A percentile compares a stretch with the other conserved stretches of the same genome.
Conservation (phyloP, 2,888 invertebrate genomes). For the Mongoloraphidia duomilia region DNA sequence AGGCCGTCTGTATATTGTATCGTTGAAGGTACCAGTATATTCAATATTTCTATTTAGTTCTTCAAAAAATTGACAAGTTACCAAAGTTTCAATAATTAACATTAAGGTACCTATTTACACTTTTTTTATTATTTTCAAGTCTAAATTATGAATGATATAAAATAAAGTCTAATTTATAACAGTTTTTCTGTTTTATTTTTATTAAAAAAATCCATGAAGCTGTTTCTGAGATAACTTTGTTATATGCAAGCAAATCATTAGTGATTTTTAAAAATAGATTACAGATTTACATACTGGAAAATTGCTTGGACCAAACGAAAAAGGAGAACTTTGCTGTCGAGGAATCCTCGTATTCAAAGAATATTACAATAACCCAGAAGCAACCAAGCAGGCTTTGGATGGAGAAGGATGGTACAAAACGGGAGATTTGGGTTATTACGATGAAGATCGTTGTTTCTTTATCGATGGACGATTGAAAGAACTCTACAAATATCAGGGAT, state of each 20-base stretch:
- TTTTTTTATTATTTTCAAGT: neutral
- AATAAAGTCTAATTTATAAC: neutral
- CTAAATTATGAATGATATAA: neutral
- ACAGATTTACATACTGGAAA: neutral
- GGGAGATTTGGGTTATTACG: conserved; percentile 37
- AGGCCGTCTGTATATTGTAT: too few relatives aligned
- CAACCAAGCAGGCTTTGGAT: conserved; percentile 30
- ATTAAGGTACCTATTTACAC: too few relatives aligned
- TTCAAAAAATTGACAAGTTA: too few relatives aligned
- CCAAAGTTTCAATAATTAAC: too few relatives aligned
- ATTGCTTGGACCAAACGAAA: neutral
- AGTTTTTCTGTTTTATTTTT: neutral
- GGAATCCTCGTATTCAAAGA: conserved; percentile 20
- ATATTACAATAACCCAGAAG: conserved; percentile 31
- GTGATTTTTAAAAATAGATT: neutral
- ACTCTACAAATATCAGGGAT: conserved; percentile 33
- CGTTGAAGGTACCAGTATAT: too few relatives aligned
- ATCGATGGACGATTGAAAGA: conserved; percentile 36
- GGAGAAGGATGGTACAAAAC: conserved; percentile 35
- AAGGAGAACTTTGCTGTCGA: neutral
- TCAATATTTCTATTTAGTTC: too few relatives aligned
- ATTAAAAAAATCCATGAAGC: neutral
- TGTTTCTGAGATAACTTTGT: neutral
- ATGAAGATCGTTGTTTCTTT: conserved; percentile 33
- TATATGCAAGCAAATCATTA: neutral